A percentile compares a stretch with the other conserved stretches of the same genome.
phyloP scores from a whole-genome alignment of 2,888 invertebrate species.

The Volucella zonaria region DNA sequence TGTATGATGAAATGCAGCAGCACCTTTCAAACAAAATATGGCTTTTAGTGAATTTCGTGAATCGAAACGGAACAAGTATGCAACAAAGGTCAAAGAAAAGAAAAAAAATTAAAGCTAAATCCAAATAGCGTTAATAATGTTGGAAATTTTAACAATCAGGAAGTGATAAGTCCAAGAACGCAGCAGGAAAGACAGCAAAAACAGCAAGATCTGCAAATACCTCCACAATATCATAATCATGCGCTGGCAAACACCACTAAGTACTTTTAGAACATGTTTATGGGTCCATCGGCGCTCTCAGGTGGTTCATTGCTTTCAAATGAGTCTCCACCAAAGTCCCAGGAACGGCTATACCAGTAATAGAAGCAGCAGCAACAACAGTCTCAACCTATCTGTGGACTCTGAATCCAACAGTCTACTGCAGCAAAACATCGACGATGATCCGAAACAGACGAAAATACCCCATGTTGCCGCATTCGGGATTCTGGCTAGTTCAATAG shows the following conservation, averaged over 20 bases:
- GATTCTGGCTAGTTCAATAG: slow-evolving; percentile 80
- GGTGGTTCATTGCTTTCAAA: slow-evolving; percentile 58
- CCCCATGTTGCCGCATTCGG: slow-evolving; percentile 81
- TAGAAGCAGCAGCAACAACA: slow-evolving; percentile 76
- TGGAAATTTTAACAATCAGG: slow-evolving; percentile 74
- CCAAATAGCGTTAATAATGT: slow-evolving; percentile 75
- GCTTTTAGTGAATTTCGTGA: too few species aligned
- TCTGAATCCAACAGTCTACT: slow-evolving; percentile 80
- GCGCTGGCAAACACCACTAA: slow-evolving; percentile 78
- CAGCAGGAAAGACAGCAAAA: slow-evolving; percentile 76
- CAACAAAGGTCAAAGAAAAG: slow-evolving; percentile 83
- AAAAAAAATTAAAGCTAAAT: slow-evolving; percentile 81
- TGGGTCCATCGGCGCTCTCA: slow-evolving; percentile 79
- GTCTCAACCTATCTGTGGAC: slow-evolving; percentile 72
- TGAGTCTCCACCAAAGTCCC: slow-evolving; percentile 32
- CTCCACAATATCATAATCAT: slow-evolving; percentile 73
- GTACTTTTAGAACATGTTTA: slow-evolving; percentile 82
- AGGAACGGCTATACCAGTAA: not conserved
- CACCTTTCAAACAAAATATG: too few species aligned
- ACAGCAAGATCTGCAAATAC: slow-evolving; percentile 75
- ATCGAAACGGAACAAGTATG: slow-evolving; percentile 83
- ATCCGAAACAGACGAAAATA: slow-evolving; percentile 74
- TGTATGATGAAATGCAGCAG: too few species aligned
- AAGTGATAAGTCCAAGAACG: slow-evolving; percentile 68
- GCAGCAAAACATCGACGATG: slow-evolving; percentile 80